These are phyloP conservation scores for Sebastes vulpes DNA, from an alignment of 2,797 vertebrate species.

Conservation along the genomic window DNA sequence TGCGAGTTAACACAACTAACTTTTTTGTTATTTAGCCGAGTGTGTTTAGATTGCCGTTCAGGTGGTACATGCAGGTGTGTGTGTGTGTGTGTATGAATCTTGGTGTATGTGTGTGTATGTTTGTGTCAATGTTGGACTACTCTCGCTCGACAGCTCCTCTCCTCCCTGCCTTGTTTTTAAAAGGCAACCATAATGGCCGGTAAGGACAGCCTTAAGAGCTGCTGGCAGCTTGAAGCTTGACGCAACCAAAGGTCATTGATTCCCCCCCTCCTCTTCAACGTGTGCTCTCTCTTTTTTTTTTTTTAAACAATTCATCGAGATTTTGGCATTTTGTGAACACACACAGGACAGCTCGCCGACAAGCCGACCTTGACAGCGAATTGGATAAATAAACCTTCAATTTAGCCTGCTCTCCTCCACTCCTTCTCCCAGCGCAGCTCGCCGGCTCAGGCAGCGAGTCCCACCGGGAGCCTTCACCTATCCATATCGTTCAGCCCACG, in stretches of 20 bases:
- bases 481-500: slow-evolving; percentile 95
- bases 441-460: slow-evolving; percentile 87
- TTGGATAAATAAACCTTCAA: slow-evolving; percentile 99
- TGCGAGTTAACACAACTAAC: neutral
- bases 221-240: slow-evolving; percentile 93
- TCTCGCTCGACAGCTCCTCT: slow-evolving; percentile 75
- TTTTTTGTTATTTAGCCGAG: neutral
- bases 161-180: slow-evolving; percentile 87
- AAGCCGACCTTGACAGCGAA: slow-evolving; percentile 99
- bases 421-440: slow-evolving; percentile 79
- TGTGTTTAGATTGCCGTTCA: neutral
- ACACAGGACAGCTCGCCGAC: slow-evolving; percentile 97
- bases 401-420: slow-evolving; percentile 91
- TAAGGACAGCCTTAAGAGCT: slow-evolving; percentile 93
- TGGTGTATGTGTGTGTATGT: slow-evolving; percentile 26
- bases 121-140: slow-evolving; percentile 72
- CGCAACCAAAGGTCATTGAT: slow-evolving; percentile 98
- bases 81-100: slow-evolving; percentile 5
- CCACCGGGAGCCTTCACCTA: slow-evolving; percentile 99
- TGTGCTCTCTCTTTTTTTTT: slow-evolving; percentile 52
- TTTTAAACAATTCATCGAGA: slow-evolving; percentile 96
- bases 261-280: slow-evolving; percentile 77
- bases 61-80: slow-evolving; percentile 11
- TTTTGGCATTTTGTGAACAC: slow-evolving; percentile 99
- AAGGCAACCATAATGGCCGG: slow-evolving; percentile 92